Evolutionary conservation across 2,888 invertebrate species (phyloP).

Genomic region (Pheosia gnoma): DNA sequence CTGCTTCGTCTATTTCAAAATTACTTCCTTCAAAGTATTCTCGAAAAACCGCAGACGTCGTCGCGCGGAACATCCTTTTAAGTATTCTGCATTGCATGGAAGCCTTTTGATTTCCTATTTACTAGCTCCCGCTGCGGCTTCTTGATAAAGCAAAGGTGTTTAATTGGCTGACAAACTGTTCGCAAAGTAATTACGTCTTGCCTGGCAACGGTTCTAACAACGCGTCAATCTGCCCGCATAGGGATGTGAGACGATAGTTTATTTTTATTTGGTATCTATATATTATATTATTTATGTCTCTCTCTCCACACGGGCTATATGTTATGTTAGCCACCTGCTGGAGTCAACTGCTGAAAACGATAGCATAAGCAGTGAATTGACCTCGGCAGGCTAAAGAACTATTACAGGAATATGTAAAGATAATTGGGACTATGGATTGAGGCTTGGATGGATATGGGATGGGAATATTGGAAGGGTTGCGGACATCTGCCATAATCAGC

Average conservation of each 20-base stretch:
- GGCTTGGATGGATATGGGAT: too few species aligned
- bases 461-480: too few species aligned
- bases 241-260: slow-evolving; percentile 44
- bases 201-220: slow-evolving; percentile 72
- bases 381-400: too few species aligned
- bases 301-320: too few species aligned
- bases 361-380: too few species aligned
- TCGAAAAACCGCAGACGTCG: slow-evolving; percentile 29
- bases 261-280: not conserved
- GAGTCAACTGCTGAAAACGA: too few species aligned
- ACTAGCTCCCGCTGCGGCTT: slow-evolving; percentile 60
- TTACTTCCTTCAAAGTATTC: slow-evolving; percentile 2
- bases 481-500: too few species aligned
- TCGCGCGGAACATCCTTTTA: slow-evolving; percentile 25
- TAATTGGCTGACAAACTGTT: slow-evolving; percentile 84
- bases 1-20: slow-evolving; percentile 10
- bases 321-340: too few species aligned
- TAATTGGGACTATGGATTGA: too few species aligned
- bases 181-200: slow-evolving; percentile 80
- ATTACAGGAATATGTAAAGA: too few species aligned
- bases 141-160: slow-evolving; percentile 84
- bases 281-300: not conserved
- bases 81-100: slow-evolving; percentile 49
- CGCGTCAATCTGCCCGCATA: slow-evolving; percentile 71
- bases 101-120: slow-evolving; percentile 50